Evolutionary conservation across 2,113 vertebrate genomes (phyloP), one percentile per base, ranked within the genome.

Genomic region (Falco punctatus): DNA sequence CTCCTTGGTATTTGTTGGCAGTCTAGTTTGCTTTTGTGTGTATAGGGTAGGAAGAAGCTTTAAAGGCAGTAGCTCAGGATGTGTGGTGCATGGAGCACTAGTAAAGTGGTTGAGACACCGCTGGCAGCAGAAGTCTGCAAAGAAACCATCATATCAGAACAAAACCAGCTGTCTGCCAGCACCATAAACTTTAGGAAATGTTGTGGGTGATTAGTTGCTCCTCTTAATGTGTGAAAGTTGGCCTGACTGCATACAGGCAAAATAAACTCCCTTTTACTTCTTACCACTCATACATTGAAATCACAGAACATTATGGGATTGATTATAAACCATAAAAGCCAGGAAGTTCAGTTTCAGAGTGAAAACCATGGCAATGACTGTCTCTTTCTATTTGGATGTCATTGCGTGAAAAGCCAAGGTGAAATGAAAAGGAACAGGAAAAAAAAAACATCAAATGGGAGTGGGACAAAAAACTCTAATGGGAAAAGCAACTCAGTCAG

Each of bases 221-320:
- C 70, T 95, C 74, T 79, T 95, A 96, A 96, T 86, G 97, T 94
- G 97, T 97, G 95, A 97, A 97, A 97, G 84, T 94, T 96, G 96
- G 96, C 91, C 64, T 92, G 94, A 67, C 89, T 91, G 89, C 71
- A 42, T 77, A 55, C 27, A 91, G 84, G 94, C 92, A 91, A 96
- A 97, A 81, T 81, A 89, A 96, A 94, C 61, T 64, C 64, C 74
- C 19, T 86, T 85, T 88, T 89, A 81, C 49, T 79, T 95, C 90
- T 96, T 92, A 59, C 70, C 48, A 88, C 33, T 94, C 81, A 58
- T 48, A 88, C 42, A 23, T 5, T 73, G 89, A 90, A 95, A 54
- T 92, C 74, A 52, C 58, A 67, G 81, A 78, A 91, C 32, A 32
- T 94, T 67, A 78, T 83, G 87, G 92, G 78, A 93, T 83, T 94